phyloP scores from a whole-genome alignment of 2,113 vertebrate genomes.

The Fulica atra region DNA sequence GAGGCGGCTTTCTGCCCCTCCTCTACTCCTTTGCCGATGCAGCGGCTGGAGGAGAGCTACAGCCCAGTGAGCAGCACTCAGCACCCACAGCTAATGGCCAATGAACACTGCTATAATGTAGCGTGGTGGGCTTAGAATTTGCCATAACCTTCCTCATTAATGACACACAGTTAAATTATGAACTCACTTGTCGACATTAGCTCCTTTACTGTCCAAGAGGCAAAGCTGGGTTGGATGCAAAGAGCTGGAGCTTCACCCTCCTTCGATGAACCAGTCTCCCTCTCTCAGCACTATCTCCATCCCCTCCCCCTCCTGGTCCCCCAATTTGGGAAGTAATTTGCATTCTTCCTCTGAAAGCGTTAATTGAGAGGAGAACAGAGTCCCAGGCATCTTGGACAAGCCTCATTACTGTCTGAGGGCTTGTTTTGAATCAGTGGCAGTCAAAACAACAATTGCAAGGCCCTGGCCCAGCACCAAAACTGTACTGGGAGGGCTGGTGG shows the following conservation, averaged over 20 bases:
- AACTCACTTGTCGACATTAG: neutral
- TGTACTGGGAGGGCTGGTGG: neutral
- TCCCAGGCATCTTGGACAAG: slow-evolving; percentile 18
- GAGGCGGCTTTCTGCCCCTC: neutral
- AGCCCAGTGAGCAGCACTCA: neutral
- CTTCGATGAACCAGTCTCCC: neutral
- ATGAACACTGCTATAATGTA: neutral
- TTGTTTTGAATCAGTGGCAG: neutral
- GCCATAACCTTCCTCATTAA: slow-evolving; percentile 13
- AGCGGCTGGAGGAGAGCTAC: neutral
- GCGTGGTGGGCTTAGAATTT: neutral
- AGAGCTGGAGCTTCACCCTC: neutral
- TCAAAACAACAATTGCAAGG: neutral
- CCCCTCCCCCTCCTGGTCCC: neutral
- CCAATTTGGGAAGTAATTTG: slow-evolving; percentile 52
- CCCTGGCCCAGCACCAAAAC: slow-evolving; percentile 27
- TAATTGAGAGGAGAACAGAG: slow-evolving; percentile 54
- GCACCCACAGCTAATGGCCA: neutral
- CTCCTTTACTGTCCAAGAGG: neutral
- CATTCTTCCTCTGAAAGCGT: slow-evolving; percentile 52
- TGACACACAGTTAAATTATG: slow-evolving; percentile 14
- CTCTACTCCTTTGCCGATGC: neutral
- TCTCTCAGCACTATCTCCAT: neutral
- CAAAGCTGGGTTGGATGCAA: neutral
- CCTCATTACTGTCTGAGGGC: slow-evolving; percentile 18